Percentiles rank a stretch among this genome's conserved stretches.
Conservation (phyloP, 1,140 invertebrate genomes). For the Zaprionus taronus region DNA sequence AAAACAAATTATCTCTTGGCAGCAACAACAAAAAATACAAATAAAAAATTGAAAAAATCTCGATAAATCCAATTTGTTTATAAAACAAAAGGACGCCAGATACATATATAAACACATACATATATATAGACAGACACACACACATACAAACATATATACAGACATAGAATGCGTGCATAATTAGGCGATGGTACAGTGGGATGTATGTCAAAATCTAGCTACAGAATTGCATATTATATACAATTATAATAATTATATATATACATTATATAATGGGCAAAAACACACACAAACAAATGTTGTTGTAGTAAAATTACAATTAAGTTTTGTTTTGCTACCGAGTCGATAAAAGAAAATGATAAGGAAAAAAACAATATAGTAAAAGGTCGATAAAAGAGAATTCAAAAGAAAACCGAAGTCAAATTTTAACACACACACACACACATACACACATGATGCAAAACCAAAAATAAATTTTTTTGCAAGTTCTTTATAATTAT, state of each 20-base stretch:
- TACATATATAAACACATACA: constrained; percentile 38
- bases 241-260: constrained; percentile 69
- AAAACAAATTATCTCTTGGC: constrained; percentile 34
- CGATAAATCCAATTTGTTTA: constrained; percentile 55
- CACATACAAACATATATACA: constrained; percentile 42
- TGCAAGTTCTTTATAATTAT: constrained; percentile 77
- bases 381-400: constrained; percentile 39
- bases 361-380: constrained; percentile 43
- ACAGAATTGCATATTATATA: constrained; percentile 82
- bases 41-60: constrained; percentile 14
- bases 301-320: constrained; percentile 82
- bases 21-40: constrained; percentile 13
- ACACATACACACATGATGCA: constrained; percentile 34
- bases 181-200: constrained; percentile 17
- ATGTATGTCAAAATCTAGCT: constrained; percentile 77
- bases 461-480: constrained; percentile 58
- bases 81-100: constrained; percentile 66
- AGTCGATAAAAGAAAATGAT: constrained; percentile 36
- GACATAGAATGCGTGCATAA: constrained; percentile 39
- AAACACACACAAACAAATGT: constrained; percentile 65
- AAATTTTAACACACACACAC: constrained; percentile 72
- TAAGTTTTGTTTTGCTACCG: constrained; percentile 81
- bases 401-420: constrained; percentile 54
- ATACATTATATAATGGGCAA: constrained; percentile 69
- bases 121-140: constrained; percentile 34